A percentile compares a stretch with the other conserved stretches of the same genome.
Conservation (phyloP, 2,113 vertebrate genomes). For the Sinocyclocheilus rhinocerous region DNA sequence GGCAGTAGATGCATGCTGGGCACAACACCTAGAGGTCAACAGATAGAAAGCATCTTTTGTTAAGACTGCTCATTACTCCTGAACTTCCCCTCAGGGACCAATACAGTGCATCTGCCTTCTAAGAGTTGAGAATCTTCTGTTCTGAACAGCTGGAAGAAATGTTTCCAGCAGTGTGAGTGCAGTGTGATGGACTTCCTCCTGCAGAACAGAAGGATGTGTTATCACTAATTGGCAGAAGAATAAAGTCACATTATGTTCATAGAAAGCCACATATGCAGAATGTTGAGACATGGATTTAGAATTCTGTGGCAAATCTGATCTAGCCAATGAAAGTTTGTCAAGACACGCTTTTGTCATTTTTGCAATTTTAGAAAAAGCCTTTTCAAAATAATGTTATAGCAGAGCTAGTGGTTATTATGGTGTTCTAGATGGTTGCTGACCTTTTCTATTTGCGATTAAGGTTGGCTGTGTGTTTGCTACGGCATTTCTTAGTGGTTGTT, state of each 20-base stretch:
- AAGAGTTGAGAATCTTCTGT: background rate
- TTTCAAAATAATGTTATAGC: background rate
- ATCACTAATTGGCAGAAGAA: slow-evolving; percentile 6
- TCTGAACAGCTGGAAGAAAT: slow-evolving; percentile 28
- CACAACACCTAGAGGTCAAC: background rate
- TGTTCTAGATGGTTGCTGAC: too few species aligned
- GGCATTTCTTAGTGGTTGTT: too few species aligned
- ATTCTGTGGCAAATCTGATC: background rate
- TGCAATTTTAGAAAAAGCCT: background rate
- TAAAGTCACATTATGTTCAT: background rate
- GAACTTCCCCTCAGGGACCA: slow-evolving; percentile 8
- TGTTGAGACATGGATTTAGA: background rate
- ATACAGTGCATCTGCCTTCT: slow-evolving; percentile 25
- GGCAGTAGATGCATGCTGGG: background rate
- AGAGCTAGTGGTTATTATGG: background rate
- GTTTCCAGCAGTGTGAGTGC: background rate
- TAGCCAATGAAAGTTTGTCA: background rate
- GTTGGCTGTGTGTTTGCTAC: too few species aligned
- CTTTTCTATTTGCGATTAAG: too few species aligned
- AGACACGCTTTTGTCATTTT: background rate
- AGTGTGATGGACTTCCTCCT: background rate
- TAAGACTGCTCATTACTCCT: slow-evolving; percentile 24
- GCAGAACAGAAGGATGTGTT: background rate
- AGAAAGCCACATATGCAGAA: background rate
- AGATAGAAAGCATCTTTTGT: background rate